These are phyloP conservation scores for Myodes glareolus DNA, from an alignment of 2,113 vertebrate species.

Conservation along the genomic window DNA sequence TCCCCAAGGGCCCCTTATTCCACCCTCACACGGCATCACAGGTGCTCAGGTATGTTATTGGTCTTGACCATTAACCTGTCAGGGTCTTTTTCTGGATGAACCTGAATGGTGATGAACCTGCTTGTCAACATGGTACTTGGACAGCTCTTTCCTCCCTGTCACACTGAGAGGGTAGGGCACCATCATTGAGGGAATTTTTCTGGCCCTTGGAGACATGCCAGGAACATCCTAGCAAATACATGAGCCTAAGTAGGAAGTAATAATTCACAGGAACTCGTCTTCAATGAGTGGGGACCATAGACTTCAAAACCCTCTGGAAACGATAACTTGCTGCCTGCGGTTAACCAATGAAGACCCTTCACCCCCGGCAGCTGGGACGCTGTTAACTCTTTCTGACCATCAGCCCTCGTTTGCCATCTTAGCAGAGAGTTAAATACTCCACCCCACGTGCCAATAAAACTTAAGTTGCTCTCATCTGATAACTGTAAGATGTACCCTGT, in stretches of 20 bases:
- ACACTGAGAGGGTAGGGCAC: constrained; percentile 66
- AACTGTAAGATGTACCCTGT: constrained; percentile 88
- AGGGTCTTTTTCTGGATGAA: constrained; percentile 44
- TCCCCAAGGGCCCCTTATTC: neutral
- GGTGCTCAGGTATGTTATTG: neutral
- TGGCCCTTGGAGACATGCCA: constrained; percentile 81
- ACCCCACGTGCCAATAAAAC: constrained; percentile 87
- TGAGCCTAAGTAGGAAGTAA: constrained; percentile 81
- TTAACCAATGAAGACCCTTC: constrained; percentile 84
- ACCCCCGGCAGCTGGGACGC: constrained; percentile 74
- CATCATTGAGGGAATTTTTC: constrained; percentile 71
- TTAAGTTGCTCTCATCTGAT: constrained; percentile 91
- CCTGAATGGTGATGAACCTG: neutral
- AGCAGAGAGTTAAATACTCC: constrained; percentile 87
- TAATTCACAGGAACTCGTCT: constrained; percentile 85
- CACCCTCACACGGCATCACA: neutral
- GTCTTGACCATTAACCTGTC: neutral
- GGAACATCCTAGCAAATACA: constrained; percentile 82
- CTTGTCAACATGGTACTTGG: constrained; percentile 22
- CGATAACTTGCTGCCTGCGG: constrained; percentile 83
- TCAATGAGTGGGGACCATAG: constrained; percentile 82
- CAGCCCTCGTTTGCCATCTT: constrained; percentile 85
- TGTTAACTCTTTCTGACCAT: constrained; percentile 86
- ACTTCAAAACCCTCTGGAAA: constrained; percentile 82
- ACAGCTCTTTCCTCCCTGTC: neutral